Percentiles rank a stretch among this genome's conserved stretches.
Evolutionary conservation across 2,113 vertebrate genomes (phyloP).

Genomic region (Apistogramma diplotaenia): DNA sequence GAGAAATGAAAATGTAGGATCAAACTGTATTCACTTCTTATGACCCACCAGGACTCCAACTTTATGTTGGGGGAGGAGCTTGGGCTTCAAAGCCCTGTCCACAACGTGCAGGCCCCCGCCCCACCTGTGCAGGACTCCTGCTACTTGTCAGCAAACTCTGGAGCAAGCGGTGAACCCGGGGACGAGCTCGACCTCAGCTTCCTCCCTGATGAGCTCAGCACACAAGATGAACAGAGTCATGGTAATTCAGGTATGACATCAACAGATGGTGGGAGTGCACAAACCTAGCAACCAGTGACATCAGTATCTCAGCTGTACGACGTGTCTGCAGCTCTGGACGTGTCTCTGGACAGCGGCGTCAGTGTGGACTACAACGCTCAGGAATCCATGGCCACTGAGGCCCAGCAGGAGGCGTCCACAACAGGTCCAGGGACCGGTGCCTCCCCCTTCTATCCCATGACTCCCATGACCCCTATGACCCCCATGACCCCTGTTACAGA

Average conservation of each 20-base stretch:
- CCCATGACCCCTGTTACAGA: conserved; percentile 83
- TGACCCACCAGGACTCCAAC: conserved; percentile 31
- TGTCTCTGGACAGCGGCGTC: conserved; percentile 56
- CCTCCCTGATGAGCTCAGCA: conserved; percentile 85
- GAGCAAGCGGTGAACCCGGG: conserved; percentile 65
- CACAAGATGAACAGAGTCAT: background rate
- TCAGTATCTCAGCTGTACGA: background rate
- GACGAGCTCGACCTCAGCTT: conserved; percentile 88
- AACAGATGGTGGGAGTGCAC: background rate
- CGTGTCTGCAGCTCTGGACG: background rate
- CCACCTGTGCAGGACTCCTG: conserved; percentile 56
- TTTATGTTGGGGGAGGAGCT: conserved; percentile 41
- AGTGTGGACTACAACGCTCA: conserved; percentile 30
- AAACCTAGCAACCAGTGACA: background rate
- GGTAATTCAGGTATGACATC: background rate
- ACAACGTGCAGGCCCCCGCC: fast-evolving
- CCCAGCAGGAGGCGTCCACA: conserved; percentile 25
- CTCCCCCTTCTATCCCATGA: conserved; percentile 73
- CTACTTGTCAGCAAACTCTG: conserved; percentile 39
- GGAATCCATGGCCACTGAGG: conserved; percentile 1
- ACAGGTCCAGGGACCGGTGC: background rate
- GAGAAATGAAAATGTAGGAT: background rate
- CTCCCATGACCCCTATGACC: conserved; percentile 86
- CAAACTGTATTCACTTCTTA: background rate
- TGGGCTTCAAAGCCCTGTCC: background rate